Percentiles rank a stretch among this genome's conserved stretches.
Conservation (phyloP, 2,797 vertebrate species). For the Manis crassicaudata region DNA sequence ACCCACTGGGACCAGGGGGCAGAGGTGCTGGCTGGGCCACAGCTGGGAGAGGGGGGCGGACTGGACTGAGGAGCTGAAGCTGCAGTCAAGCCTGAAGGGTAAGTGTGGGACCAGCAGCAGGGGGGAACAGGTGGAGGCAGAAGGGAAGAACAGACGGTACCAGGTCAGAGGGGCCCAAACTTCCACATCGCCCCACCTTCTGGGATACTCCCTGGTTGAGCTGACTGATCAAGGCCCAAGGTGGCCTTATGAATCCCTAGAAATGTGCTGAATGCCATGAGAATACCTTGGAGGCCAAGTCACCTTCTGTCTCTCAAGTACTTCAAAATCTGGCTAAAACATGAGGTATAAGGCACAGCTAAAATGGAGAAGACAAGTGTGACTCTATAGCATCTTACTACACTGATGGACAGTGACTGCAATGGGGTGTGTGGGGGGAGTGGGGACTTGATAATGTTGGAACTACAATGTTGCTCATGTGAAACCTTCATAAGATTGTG, state of each 20-base stretch:
- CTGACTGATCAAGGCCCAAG: not conserved
- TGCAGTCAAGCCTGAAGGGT: not conserved
- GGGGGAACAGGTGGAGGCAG: not conserved
- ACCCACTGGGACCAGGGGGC: not conserved
- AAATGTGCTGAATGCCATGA: not conserved
- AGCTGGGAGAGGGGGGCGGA: not conserved
- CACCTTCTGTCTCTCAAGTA: not conserved
- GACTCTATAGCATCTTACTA: too few species aligned
- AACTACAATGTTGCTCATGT: too few species aligned
- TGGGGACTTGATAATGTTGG: too few species aligned
- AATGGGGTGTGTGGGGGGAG: too few species aligned
- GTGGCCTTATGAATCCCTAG: not conserved
- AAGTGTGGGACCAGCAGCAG: not conserved
- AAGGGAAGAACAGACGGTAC: not conserved
- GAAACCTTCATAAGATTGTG: too few species aligned
- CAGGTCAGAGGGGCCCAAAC: not conserved
- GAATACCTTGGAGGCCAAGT: not conserved
- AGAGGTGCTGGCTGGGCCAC: not conserved
- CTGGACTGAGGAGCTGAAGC: not conserved
- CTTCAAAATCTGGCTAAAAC: not conserved
- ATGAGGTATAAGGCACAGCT: not conserved
- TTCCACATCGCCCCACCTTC: not conserved
- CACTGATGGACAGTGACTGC: too few species aligned
- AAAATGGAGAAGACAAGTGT: not conserved
- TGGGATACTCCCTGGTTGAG: fast-evolving